A percentile compares a stretch with the other conserved stretches of the same genome.
Conservation (phyloP, 1,140 invertebrate genomes). For the Oncopeltus fasciatus region DNA sequence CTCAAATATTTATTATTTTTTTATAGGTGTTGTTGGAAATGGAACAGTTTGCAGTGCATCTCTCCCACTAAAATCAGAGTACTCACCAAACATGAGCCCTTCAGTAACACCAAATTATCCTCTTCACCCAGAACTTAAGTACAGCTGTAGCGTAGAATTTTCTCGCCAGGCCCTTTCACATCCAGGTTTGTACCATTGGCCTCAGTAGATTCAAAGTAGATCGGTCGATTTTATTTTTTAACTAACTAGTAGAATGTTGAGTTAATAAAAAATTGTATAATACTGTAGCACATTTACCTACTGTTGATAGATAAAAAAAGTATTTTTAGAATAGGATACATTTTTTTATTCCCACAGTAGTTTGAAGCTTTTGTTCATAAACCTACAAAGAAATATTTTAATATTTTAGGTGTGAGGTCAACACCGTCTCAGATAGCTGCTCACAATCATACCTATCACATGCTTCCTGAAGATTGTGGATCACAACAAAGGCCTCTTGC, state of each 20-base stretch:
- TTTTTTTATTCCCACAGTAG: too few species aligned
- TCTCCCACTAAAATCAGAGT: not conserved
- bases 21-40: not conserved
- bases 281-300: too few species aligned
- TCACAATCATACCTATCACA: constrained; percentile 72
- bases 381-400: too few species aligned
- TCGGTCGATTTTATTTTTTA: too few species aligned
- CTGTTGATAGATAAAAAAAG: too few species aligned
- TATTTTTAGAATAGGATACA: too few species aligned
- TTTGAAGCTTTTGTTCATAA: too few species aligned
- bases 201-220: too few species aligned
- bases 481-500: constrained; percentile 52
- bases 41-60: not conserved
- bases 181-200: not conserved
- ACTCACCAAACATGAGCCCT: not conserved
- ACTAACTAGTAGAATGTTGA: too few species aligned
- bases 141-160: constrained; percentile 57
- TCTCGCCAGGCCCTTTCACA: constrained; percentile 27
- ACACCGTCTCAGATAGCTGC: constrained; percentile 42
- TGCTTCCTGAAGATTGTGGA: constrained; percentile 55
- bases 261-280: too few species aligned
- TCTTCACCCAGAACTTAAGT: constrained; percentile 44
- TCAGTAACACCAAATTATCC: not conserved
- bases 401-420: constrained; percentile 17
- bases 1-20: not conserved